Percentiles rank a stretch among this genome's conserved stretches.
phyloP scores from a whole-genome alignment of 1,140 invertebrate species.

The Magallana gigas region DNA sequence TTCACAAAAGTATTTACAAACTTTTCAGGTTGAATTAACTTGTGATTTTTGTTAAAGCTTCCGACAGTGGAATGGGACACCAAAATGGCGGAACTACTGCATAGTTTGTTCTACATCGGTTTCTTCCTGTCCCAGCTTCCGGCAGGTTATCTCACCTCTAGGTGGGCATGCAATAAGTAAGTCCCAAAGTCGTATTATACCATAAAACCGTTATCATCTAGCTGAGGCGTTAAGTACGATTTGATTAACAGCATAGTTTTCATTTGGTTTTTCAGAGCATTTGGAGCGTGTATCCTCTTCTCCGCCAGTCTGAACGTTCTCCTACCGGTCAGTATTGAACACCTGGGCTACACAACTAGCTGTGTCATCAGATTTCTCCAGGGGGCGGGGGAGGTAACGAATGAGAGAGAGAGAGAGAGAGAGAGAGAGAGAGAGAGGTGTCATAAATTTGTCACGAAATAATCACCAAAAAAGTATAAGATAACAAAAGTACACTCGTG shows the following conservation, averaged over 20 bases:
- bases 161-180: conserved; percentile 71
- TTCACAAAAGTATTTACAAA: no score
- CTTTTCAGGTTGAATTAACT: no score
- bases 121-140: conserved; percentile 75
- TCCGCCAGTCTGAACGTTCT: conserved; percentile 73
- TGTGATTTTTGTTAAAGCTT: conserved; percentile 61
- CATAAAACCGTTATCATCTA: not conserved
- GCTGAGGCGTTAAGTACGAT: not conserved
- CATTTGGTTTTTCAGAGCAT: conserved; percentile 62
- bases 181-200: not conserved
- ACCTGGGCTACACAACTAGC: conserved; percentile 64
- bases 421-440: not conserved
- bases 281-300: conserved; percentile 72
- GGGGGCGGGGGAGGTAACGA: conserved; percentile 66
- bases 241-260: not conserved
- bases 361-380: conserved; percentile 70
- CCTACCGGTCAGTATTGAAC: conserved; percentile 70
- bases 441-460: no score
- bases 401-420: not conserved
- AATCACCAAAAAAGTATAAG: no score
- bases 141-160: conserved; percentile 72
- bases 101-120: conserved; percentile 75
- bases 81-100: conserved; percentile 71
- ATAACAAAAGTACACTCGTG: no score
- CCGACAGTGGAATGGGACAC: conserved; percentile 71